phyloP scores from a whole-genome alignment of 2,113 vertebrate species.

The Macrotis lagotis region DNA sequence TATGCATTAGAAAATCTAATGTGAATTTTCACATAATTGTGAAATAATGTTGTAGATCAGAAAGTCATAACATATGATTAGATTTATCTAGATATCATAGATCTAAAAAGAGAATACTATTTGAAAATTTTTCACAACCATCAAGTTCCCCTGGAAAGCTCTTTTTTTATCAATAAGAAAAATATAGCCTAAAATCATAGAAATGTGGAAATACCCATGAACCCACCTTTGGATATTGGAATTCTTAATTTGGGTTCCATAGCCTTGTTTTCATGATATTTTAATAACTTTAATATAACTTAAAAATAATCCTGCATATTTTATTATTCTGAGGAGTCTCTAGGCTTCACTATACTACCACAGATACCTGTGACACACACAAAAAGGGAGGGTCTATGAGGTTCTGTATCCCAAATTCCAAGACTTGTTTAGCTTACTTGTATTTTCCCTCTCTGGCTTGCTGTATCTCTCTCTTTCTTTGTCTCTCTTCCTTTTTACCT shows the following conservation, averaged over 20 bases:
- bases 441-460: background rate
- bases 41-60: background rate
- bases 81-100: background rate
- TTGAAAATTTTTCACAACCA: background rate
- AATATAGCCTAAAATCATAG: background rate
- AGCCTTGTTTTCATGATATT: background rate
- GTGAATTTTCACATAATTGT: background rate
- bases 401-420: background rate
- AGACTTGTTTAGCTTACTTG: background rate
- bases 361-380: background rate
- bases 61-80: constrained; percentile 12
- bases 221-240: background rate
- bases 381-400: background rate
- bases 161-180: background rate
- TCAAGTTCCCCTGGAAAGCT: background rate
- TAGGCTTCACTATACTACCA: background rate
- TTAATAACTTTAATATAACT: background rate
- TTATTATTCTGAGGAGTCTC: background rate
- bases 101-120: constrained; percentile 7
- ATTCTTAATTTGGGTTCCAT: background rate
- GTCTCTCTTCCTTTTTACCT: background rate
- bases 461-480: background rate
- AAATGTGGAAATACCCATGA: background rate
- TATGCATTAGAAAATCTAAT: constrained; percentile 28
- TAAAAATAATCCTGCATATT: background rate